These are phyloP conservation scores for Lamellibrachia satsuma DNA, from an alignment of 2,888 invertebrate species.

Conservation along the genomic window DNA sequence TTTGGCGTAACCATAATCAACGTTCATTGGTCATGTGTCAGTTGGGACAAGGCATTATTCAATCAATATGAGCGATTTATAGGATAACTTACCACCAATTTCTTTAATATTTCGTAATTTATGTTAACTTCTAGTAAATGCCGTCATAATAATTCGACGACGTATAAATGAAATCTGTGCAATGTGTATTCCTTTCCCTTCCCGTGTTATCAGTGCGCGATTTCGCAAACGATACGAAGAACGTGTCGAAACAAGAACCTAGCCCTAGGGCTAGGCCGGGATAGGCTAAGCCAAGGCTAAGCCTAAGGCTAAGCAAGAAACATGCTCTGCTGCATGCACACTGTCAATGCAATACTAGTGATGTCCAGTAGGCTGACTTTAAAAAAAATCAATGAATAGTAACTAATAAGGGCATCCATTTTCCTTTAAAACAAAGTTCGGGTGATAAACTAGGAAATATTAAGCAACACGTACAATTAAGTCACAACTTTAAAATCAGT, in stretches of 20 bases:
- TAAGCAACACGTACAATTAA: no score
- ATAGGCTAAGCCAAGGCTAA: background rate
- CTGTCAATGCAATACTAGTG: no score
- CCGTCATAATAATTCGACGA: background rate
- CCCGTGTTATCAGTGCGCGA: background rate
- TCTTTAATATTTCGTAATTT: background rate
- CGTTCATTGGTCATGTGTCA: slow-evolving; percentile 6
- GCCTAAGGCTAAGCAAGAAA: background rate
- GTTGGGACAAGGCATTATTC: background rate
- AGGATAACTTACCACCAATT: background rate
- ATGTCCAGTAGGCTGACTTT: no score
- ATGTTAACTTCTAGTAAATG: background rate
- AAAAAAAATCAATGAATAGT: no score
- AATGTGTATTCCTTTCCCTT: background rate
- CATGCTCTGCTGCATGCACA: no score
- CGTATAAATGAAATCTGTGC: background rate
- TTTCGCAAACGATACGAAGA: background rate
- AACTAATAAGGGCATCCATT: no score
- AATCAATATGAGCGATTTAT: background rate
- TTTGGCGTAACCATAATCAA: slow-evolving; percentile 17
- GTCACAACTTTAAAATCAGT: no score
- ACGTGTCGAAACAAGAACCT: background rate
- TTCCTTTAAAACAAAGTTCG: no score
- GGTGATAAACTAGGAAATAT: no score
- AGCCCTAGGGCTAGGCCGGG: background rate